phyloP scores from a whole-genome alignment of 2,113 vertebrate genomes.

The Nicator chloris region DNA sequence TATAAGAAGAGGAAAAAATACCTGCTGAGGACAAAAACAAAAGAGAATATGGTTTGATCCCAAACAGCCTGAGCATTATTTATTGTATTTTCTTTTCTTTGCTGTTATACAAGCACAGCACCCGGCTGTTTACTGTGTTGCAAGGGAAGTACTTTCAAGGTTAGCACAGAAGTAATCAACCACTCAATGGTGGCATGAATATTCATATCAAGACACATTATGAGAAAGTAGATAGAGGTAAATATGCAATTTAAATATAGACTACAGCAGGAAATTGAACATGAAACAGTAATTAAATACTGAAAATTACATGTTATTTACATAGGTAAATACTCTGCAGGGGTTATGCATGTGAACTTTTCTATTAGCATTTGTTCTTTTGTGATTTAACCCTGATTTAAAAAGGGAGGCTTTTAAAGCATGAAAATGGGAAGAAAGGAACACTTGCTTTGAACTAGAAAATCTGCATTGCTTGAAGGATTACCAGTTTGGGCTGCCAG shows the following conservation, averaged over 20 bases:
- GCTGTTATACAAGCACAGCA: background rate
- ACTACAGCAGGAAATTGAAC: constrained; percentile 38
- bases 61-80: background rate
- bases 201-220: constrained; percentile 54
- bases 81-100: background rate
- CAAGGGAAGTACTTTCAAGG: constrained; percentile 38
- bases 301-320: constrained; percentile 62
- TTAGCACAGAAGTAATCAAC: constrained; percentile 51
- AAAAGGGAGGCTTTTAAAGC: background rate
- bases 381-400: constrained; percentile 4
- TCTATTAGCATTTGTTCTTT: background rate
- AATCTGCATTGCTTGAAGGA: background rate
- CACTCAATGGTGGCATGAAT: constrained; percentile 38
- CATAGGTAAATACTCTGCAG: constrained; percentile 38
- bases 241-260: constrained; percentile 64
- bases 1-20: background rate
- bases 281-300: constrained; percentile 53
- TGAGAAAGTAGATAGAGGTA: constrained; percentile 38
- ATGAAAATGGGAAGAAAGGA: background rate
- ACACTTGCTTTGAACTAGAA: background rate
- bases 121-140: background rate
- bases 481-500: background rate
- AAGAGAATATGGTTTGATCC: background rate
- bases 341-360: background rate
- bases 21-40: background rate